A percentile compares a stretch with the other conserved stretches of the same genome.
Evolutionary conservation across 1,140 invertebrate species (phyloP).

Genomic region (Elysia chlorotica): DNA sequence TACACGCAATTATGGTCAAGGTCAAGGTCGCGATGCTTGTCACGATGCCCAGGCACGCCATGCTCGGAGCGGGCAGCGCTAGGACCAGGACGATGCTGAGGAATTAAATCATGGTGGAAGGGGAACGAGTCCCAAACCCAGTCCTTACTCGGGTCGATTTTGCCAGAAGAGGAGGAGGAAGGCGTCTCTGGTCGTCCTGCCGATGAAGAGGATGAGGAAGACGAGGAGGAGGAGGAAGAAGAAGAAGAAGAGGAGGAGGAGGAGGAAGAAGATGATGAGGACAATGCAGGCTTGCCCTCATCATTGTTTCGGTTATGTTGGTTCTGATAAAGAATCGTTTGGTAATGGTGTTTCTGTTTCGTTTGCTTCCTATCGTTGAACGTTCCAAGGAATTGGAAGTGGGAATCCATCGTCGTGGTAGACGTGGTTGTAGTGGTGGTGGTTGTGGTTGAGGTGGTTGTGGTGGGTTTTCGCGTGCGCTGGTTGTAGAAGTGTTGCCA

Average conservation of each 20-base stretch:
- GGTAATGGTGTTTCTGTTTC: background rate
- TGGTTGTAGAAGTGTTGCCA: too few relatives aligned
- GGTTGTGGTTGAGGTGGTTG: conserved; percentile 18
- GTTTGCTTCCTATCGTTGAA: too few relatives aligned
- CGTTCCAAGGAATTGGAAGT: too few relatives aligned
- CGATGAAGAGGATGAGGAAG: background rate
- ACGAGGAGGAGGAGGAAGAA: background rate
- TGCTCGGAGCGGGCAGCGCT: too few relatives aligned
- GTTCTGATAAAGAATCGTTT: too few relatives aligned
- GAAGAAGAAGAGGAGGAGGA: background rate
- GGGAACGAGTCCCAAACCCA: conserved; percentile 15
- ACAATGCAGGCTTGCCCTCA: too few relatives aligned
- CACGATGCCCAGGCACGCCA: too few relatives aligned
- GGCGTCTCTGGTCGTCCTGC: too few relatives aligned
- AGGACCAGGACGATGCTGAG: too few relatives aligned
- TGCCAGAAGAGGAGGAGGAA: too few relatives aligned
- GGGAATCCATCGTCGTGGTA: background rate
- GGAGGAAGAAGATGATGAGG: background rate
- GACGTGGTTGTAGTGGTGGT: conserved; percentile 21
- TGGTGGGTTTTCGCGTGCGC: too few relatives aligned
- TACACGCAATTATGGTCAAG: conserved; percentile 51
- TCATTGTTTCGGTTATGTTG: too few relatives aligned
- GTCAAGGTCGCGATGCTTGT: conserved; percentile 19
- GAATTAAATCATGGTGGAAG: conserved; percentile 2
- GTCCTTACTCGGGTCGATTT: conserved; percentile 27